Base-by-base conservation (phyloP, 2,888 invertebrate genomes). In the Drosophila maculinotata region DNA sequence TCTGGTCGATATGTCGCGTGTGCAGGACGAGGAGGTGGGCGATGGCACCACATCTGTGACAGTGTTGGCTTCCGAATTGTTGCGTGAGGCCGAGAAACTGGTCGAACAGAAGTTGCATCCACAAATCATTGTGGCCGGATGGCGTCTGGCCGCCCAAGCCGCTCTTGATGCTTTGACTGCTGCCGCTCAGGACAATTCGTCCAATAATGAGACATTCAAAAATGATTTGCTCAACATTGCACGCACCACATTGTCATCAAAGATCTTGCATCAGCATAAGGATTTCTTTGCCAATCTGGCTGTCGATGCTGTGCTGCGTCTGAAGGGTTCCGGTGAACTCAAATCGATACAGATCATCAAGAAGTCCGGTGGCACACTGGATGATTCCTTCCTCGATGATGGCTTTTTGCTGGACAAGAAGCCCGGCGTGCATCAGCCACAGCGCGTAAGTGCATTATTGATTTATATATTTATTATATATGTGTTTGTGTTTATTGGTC, bases 31-130 rank as follows among this genome's bases (percentile, higher is more conserved):
- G 90, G 99, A 99, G 93, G 99, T 99, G 62, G 99, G 99, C 39
- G 99, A 99, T 94, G 99, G 99, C 10, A 99, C 99, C n/a, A 99
- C 99, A 35, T 99, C 99, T 0, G 99, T 99, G 0, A 98, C 99
- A 52, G 99, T 93, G 88, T 62, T 90, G 92, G 99, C 99, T 77
- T 95, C 98, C 49, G 99, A 99, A 92, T 92, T 99, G 48, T 93
- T 99, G 15, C 95, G 96, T 85, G 98, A 99, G 92, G 99, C 99
- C 12, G 99, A 99, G 91, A 96, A 96, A 88, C 92, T 99, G 48
- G 94, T 99, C 59, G 95, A 96, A 53, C 96, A 97, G 92, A 98
- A 98, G 91, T 95, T 99, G 71, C 99, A 99, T 91, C 99, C 99
- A 1, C 99, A 99, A 93, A 99, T 97, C 0, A 98, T 99, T 66